These are phyloP conservation scores for Periparus ater DNA, from an alignment of 2,797 vertebrate genomes.

Conservation along the genomic window DNA sequence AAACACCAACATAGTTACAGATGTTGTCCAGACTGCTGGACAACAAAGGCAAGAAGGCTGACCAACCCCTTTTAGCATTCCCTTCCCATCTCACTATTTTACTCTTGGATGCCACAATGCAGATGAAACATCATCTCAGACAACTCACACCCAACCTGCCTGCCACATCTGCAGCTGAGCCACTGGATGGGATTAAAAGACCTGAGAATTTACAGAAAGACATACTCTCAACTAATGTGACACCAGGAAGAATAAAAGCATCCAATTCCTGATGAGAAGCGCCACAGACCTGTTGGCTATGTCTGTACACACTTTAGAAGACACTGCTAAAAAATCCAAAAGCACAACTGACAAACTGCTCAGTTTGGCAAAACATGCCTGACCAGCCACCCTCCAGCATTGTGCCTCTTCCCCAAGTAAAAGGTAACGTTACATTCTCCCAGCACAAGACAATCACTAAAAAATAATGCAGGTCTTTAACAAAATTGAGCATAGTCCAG, in stretches of 20 bases:
- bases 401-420: neutral
- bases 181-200: neutral
- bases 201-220: neutral
- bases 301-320: neutral
- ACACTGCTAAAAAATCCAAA: neutral
- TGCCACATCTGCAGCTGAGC: neutral
- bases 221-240: neutral
- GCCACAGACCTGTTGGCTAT: neutral
- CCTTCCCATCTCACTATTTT: neutral
- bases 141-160: neutral
- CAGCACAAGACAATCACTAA: neutral
- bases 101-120: neutral
- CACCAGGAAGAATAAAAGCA: neutral
- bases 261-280: neutral
- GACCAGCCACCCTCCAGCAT: accelerated
- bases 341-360: neutral
- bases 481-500: neutral
- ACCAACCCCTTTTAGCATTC: neutral
- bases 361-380: neutral
- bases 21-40: neutral
- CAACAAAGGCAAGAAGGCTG: neutral
- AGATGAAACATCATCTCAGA: neutral
- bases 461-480: neutral
- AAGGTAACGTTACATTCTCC: neutral
- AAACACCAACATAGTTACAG: neutral